phyloP scores from a whole-genome alignment of 2,113 vertebrate species.

The Hemicordylus capensis region DNA sequence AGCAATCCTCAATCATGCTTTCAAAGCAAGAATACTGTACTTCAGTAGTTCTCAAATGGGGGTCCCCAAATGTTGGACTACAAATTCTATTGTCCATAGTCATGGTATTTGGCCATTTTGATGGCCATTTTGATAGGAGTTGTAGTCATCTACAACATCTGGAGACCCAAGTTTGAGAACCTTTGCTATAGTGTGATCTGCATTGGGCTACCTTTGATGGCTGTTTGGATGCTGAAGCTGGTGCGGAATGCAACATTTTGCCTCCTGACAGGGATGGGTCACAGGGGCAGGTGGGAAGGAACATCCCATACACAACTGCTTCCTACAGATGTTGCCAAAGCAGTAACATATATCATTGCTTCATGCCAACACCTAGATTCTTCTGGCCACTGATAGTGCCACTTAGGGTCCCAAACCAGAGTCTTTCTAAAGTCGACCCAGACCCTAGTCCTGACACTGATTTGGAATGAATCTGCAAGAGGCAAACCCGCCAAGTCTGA shows the following conservation, averaged over 20 bases:
- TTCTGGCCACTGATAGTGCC: background rate
- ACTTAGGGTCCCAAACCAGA: background rate
- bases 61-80: no score
- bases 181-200: background rate
- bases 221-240: background rate
- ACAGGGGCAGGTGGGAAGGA: background rate
- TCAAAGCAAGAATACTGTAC: background rate
- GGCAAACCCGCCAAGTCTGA: background rate
- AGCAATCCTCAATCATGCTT: background rate
- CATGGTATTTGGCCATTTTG: no score
- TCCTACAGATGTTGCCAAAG: background rate
- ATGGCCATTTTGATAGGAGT: no score
- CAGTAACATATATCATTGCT: background rate
- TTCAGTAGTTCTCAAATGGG: no score
- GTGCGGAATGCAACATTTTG: background rate
- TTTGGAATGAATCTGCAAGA: background rate
- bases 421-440: background rate
- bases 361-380: background rate
- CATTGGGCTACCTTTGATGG: background rate
- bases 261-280: background rate
- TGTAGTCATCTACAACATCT: no score
- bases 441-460: background rate
- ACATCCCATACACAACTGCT: background rate
- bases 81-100: no score
- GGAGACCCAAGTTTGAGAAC: no score